Percentiles rank a stretch among this genome's conserved stretches.
These are phyloP conservation scores for Frankliniella fusca DNA, from an alignment of 2,888 invertebrate genomes.

Conservation along the genomic window DNA sequence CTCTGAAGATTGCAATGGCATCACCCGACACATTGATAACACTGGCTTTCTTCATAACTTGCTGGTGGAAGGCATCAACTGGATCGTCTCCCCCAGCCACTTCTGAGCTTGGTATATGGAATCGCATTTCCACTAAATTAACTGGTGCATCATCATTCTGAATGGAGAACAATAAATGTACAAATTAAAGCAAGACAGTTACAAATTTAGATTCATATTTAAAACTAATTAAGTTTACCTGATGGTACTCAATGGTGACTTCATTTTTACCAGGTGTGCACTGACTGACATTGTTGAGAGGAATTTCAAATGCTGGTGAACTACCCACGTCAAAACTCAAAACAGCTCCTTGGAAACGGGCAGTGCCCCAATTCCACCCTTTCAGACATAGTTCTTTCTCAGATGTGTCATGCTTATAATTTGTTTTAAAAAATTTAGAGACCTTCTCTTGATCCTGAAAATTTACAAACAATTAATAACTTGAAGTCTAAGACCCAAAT, in stretches of 20 bases:
- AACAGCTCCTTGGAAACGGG: constrained; percentile 84
- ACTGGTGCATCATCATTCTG: constrained; percentile 97
- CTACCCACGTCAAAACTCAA: constrained; percentile 79
- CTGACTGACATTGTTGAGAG: constrained; percentile 91
- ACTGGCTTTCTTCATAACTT: constrained; percentile 95
- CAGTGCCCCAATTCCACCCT: constrained; percentile 99
- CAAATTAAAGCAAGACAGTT: background rate
- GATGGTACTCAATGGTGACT: constrained; percentile 96
- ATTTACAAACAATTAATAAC: constrained; percentile 33
- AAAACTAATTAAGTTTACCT: constrained; percentile 51
- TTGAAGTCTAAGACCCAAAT: background rate
- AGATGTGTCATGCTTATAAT: constrained; percentile 80
- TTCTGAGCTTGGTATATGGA: constrained; percentile 92
- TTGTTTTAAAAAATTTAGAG: constrained; percentile 77
- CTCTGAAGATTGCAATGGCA: constrained; percentile 93
- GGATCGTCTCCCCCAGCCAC: constrained; percentile 82
- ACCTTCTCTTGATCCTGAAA: constrained; percentile 86
- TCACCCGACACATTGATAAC: constrained; percentile 97
- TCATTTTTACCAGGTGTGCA: constrained; percentile 96
- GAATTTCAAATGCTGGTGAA: constrained; percentile 91
- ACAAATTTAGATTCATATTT: too few relatives aligned
- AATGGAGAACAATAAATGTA: background rate
- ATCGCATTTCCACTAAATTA: constrained; percentile 94
- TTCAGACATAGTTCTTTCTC: constrained; percentile 90
- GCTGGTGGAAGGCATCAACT: constrained; percentile 94